These are phyloP conservation scores for Orthonevra nobilis DNA, from an alignment of 2,888 invertebrate genomes.

Conservation along the genomic window DNA sequence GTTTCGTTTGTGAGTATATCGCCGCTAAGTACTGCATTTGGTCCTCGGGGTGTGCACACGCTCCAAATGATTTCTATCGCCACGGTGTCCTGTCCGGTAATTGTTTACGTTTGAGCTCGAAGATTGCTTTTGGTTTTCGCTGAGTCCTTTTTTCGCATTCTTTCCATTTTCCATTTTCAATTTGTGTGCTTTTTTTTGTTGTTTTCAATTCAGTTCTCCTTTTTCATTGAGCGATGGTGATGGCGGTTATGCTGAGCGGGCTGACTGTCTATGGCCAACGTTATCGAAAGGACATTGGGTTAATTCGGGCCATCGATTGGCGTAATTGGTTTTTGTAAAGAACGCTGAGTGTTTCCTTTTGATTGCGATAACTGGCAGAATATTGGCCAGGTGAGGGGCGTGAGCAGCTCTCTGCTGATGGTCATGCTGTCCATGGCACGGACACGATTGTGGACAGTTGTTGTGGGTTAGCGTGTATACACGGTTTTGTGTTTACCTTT, in stretches of 20 bases:
- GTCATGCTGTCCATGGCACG: neutral
- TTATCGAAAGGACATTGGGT: constrained; percentile 61
- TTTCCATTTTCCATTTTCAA: constrained; percentile 13
- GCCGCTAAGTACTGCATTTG: too few relatives aligned
- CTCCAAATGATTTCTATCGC: constrained; percentile 51
- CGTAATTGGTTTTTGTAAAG: constrained; percentile 67
- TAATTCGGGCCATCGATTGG: constrained; percentile 66
- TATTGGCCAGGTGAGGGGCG: neutral
- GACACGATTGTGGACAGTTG: constrained; percentile 28
- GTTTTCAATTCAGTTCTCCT: neutral
- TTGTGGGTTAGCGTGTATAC: constrained; percentile 25
- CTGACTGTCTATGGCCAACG: neutral
- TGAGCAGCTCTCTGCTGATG: neutral
- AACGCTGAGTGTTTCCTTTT: constrained; percentile 68
- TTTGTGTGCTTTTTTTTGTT: constrained; percentile 10
- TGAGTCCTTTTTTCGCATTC: constrained; percentile 16
- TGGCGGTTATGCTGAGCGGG: too few relatives aligned
- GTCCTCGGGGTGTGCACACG: constrained; percentile 11
- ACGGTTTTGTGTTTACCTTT: constrained; percentile 41
- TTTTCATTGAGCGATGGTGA: neutral
- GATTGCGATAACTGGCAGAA: constrained; percentile 58
- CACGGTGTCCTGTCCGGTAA: constrained; percentile 55
- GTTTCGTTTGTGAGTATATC: too few relatives aligned
- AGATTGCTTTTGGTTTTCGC: constrained; percentile 42
- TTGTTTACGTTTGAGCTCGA: constrained; percentile 57